phyloP scores from a whole-genome alignment of 1,140 invertebrate species.

The Platorchestia sp. region DNA sequence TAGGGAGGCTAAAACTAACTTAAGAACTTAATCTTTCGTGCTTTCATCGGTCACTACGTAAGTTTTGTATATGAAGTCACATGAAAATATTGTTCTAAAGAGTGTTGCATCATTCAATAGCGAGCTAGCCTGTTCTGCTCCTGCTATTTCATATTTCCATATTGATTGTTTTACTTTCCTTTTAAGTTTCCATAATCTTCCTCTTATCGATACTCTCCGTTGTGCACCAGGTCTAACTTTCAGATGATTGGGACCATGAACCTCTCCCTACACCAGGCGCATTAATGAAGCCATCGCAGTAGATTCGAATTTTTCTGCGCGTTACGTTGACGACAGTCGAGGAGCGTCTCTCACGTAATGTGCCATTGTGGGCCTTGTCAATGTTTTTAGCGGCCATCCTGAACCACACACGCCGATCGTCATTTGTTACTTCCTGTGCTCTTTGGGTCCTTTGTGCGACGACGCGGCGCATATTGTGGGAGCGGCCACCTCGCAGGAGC shows the following conservation, averaged over 20 bases:
- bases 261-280: background rate
- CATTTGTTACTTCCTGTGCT: constrained; percentile 44
- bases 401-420: constrained; percentile 26
- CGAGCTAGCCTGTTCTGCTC: background rate
- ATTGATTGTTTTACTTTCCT: background rate
- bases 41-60: too few relatives aligned
- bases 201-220: background rate
- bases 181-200: background rate
- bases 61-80: too few relatives aligned
- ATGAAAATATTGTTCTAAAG: background rate
- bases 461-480: background rate
- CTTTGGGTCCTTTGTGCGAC: background rate
- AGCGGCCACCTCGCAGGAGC: background rate
- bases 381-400: constrained; percentile 40
- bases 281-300: constrained; percentile 16
- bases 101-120: background rate
- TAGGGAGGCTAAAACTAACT: too few relatives aligned
- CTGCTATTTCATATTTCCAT: too few relatives aligned
- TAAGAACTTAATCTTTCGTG: too few relatives aligned
- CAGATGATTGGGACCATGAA: background rate
- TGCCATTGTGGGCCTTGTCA: constrained; percentile 17
- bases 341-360: constrained; percentile 22
- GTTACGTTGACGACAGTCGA: background rate
- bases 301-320: background rate
- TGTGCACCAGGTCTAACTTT: background rate